A percentile compares a stretch with the other conserved stretches of the same genome.
Conservation (phyloP, 2,888 invertebrate species). For the Amphipyra berbera region DNA sequence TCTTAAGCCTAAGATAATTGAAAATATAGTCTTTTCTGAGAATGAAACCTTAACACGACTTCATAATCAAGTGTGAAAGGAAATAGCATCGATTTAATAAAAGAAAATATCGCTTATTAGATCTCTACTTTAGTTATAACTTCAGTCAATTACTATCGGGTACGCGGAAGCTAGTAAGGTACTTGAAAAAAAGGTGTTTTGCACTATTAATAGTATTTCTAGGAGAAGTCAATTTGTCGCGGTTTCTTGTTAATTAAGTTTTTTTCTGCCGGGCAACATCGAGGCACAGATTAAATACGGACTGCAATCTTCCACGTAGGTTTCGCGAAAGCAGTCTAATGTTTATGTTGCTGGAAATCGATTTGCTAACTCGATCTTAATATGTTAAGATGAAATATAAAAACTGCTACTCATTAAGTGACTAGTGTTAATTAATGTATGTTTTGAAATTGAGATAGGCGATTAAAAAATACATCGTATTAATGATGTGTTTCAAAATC, state of each 20-base stretch:
- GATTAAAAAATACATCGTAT: not conserved
- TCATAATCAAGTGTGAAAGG: not conserved
- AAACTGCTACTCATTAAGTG: not conserved
- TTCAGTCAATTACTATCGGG: constrained; percentile 31
- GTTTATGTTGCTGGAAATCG: constrained; percentile 37
- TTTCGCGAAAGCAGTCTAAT: constrained; percentile 58
- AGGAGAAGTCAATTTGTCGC: constrained; percentile 42
- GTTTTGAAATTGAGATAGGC: not conserved
- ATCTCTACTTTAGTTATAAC: constrained; percentile 24
- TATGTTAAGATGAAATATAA: constrained; percentile 10
- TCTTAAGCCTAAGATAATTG: no score
- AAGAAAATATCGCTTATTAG: constrained; percentile 13
- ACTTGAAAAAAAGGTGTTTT: constrained; percentile 30
- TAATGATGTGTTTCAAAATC: not conserved
- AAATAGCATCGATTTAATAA: constrained; percentile 9
- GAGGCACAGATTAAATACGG: constrained; percentile 36
- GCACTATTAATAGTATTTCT: constrained; percentile 44
- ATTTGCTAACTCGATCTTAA: constrained; percentile 33
- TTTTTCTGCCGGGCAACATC: constrained; percentile 32
- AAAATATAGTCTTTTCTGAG: not conserved
- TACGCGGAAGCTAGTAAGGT: constrained; percentile 53
- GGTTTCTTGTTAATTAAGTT: constrained; percentile 43
- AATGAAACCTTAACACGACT: not conserved
- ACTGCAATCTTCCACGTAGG: constrained; percentile 49
- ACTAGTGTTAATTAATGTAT: not conserved